Evolutionary conservation across 2,888 invertebrate genomes (phyloP).

Genomic region (Athrips mouffetella): DNA sequence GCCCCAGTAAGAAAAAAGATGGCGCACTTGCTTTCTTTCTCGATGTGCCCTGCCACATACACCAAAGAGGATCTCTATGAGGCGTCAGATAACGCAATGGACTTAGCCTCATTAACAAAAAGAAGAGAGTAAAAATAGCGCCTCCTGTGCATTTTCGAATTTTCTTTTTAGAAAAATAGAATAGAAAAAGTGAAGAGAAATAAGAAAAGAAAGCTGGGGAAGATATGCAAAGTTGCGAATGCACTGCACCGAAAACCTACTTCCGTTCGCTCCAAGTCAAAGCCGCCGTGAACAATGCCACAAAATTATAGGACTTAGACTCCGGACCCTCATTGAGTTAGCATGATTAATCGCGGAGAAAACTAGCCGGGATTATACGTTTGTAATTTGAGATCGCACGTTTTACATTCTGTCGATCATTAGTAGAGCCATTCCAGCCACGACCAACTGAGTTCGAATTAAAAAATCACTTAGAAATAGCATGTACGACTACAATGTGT

Average conservation of each 20-base stretch:
- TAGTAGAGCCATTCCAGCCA: slow-evolving; percentile 53
- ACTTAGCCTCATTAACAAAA: too few relatives aligned
- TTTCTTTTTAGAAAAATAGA: too few relatives aligned
- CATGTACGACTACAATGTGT: slow-evolving; percentile 40
- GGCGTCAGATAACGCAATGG: too few relatives aligned
- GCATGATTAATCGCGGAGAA: slow-evolving; percentile 72
- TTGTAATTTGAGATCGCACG: slow-evolving; percentile 58
- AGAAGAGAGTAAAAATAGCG: too few relatives aligned
- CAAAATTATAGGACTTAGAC: slow-evolving; percentile 67
- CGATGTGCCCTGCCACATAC: too few relatives aligned
- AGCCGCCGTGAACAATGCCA: slow-evolving; percentile 59
- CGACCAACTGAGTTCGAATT: slow-evolving; percentile 44
- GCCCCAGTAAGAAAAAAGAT: too few relatives aligned
- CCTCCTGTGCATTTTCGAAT: too few relatives aligned
- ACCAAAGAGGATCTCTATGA: too few relatives aligned
- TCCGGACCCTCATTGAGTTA: slow-evolving; percentile 61
- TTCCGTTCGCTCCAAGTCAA: slow-evolving; percentile 50
- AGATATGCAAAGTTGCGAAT: slow-evolving; percentile 42
- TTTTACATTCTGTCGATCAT: slow-evolving; percentile 51
- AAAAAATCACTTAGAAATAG: slow-evolving; percentile 45
- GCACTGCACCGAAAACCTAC: slow-evolving; percentile 69
- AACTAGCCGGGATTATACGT: slow-evolving; percentile 58
- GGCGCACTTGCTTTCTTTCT: too few relatives aligned
- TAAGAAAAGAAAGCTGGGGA: slow-evolving; percentile 44
- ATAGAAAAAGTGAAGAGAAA: slow-evolving; percentile 10